A percentile compares a stretch with the other conserved stretches of the same genome.
Evolutionary conservation across 2,113 vertebrate genomes (phyloP).

Genomic region (Nettapus auritus): DNA sequence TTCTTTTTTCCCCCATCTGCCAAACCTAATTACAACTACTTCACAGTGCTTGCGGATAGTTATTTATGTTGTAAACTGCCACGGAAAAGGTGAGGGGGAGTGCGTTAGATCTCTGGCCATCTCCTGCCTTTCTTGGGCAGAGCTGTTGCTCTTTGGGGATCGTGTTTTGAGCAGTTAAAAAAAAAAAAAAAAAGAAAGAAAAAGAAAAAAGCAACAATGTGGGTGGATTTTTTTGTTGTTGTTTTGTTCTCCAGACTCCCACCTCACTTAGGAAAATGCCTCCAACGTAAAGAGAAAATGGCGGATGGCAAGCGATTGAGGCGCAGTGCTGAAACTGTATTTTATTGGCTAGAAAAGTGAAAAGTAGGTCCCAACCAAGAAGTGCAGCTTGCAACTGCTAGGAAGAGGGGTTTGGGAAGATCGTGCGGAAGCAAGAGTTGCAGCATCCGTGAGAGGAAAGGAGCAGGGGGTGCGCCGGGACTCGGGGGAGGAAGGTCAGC

Average conservation of each 20-base stretch:
- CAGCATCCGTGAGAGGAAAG: background rate
- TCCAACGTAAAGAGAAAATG: background rate
- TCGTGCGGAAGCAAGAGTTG: constrained; percentile 26
- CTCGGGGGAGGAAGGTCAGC: constrained; percentile 4
- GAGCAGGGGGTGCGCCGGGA: background rate
- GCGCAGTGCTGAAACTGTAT: background rate
- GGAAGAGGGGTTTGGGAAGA: constrained; percentile 21
- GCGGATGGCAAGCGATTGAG: background rate
- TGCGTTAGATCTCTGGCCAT: background rate
- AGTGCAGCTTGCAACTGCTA: background rate
- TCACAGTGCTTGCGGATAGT: background rate
- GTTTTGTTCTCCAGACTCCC: background rate
- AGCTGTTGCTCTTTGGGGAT: background rate
- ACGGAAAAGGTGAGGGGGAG: background rate
- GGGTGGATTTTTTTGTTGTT: background rate
- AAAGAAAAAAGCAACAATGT: background rate
- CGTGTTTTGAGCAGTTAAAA: background rate
- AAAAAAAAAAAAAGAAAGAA: background rate
- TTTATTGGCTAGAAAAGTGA: background rate
- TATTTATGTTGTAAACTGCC: background rate
- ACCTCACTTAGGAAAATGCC: constrained; percentile 22
- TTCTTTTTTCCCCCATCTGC: background rate
- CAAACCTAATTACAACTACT: background rate
- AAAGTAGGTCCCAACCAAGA: background rate
- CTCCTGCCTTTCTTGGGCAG: background rate